Percentiles rank a stretch among this genome's conserved stretches.
Conservation (phyloP, 2,888 invertebrate genomes). For the Archips crataeganus region DNA sequence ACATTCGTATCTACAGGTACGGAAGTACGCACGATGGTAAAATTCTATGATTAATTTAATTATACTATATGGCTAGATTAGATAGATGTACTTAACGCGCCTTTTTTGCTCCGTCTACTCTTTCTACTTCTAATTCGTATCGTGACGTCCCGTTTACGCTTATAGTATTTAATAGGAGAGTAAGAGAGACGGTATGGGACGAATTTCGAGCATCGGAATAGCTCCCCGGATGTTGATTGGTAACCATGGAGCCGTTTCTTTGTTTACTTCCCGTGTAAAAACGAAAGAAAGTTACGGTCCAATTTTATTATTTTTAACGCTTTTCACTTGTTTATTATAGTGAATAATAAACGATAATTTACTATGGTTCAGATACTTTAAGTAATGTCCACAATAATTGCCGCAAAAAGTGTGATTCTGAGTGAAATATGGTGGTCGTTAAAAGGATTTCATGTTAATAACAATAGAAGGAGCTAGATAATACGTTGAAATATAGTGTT, state of each 20-base stretch:
- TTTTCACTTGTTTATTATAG: not conserved
- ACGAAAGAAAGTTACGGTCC: not conserved
- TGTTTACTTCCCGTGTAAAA: slow-evolving; percentile 22
- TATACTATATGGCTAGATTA: too few relatives aligned
- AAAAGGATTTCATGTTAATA: not conserved
- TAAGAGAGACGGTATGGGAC: too few relatives aligned
- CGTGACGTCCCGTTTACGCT: too few relatives aligned
- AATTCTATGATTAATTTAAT: too few relatives aligned
- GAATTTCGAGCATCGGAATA: too few relatives aligned
- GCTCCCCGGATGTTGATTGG: slow-evolving; percentile 12
- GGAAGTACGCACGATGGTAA: too few relatives aligned
- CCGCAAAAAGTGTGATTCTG: not conserved
- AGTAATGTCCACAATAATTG: not conserved
- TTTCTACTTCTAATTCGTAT: too few relatives aligned
- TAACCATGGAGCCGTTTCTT: slow-evolving; percentile 28
- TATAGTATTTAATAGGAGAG: too few relatives aligned
- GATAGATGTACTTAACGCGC: too few relatives aligned
- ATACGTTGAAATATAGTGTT: too few relatives aligned
- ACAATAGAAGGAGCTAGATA: not conserved
- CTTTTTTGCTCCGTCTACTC: too few relatives aligned
- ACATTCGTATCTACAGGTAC: too few relatives aligned
- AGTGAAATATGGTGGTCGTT: not conserved
- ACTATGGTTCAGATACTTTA: not conserved
- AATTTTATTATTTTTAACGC: not conserved
- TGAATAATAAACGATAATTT: not conserved